Evolutionary conservation across 2,888 invertebrate species (phyloP).

Genomic region (Luffia ferchaultella): DNA sequence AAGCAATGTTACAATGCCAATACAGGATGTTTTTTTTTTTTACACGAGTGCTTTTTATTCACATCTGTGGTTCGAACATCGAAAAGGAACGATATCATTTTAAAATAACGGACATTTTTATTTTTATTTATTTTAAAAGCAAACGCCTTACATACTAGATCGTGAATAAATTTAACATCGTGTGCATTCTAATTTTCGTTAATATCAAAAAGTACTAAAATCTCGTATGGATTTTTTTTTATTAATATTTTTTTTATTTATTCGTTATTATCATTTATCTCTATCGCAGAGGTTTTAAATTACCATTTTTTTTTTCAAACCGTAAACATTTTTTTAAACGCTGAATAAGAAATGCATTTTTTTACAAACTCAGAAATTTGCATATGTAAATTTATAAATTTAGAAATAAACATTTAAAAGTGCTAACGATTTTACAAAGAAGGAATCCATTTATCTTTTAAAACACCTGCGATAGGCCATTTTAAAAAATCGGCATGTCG

Average conservation of each 20-base stretch:
- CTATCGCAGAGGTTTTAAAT: too few relatives aligned
- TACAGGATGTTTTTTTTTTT: constrained; percentile 40
- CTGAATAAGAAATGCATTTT: too few relatives aligned
- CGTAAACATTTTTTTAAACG: neutral
- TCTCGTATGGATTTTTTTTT: neutral
- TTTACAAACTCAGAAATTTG: too few relatives aligned
- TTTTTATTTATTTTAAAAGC: constrained; percentile 16
- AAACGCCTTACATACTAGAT: constrained; percentile 28
- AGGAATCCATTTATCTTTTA: constrained; percentile 13
- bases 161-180: constrained; percentile 28
- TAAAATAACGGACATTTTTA: neutral
- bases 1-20: constrained; percentile 34
- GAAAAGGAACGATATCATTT: too few relatives aligned
- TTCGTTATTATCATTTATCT: neutral
- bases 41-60: constrained; percentile 56
- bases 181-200: constrained; percentile 9
- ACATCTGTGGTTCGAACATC: constrained; percentile 31
- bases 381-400: too few relatives aligned
- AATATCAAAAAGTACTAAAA: constrained; percentile 4
- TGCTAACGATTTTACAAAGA: too few relatives aligned
- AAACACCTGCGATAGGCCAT: constrained; percentile 10
- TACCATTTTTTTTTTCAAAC: neutral
- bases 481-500: constrained; percentile 1
- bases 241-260: neutral
- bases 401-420: too few relatives aligned